Base-by-base conservation (phyloP, 2,797 vertebrate species). In the Enteromius paludinosus region DNA sequence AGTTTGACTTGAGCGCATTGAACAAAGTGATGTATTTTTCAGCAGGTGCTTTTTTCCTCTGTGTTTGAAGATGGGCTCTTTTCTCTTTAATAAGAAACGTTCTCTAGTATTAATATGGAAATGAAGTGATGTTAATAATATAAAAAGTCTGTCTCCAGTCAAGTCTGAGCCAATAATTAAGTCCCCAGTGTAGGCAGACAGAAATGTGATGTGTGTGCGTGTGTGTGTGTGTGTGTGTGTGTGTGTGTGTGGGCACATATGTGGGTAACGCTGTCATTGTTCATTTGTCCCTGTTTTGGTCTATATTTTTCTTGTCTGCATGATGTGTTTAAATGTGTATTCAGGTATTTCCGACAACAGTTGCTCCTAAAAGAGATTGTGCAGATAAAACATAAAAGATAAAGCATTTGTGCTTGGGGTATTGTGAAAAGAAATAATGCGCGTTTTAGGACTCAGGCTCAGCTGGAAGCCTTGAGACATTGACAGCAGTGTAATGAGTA, bases 131-230 rank as follows among this genome's bases (percentile, higher is more conserved):
- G 90, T 90, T 92, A 93, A 94, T 92, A 92, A 89, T 92, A 91
- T 91, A 90, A 90, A 88, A 82, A 87, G 85, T 91, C 89, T 81
- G 79, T 78, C 84, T 85, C 84, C 87, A 87, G 88, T 83, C 91
- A 90, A 81, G 83, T 83, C 90, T 90, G 85, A 89, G 85, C 90
- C 92, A 91, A 93, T 93, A 93, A 94, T 94, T 93, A 92, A 88
- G 90, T 93, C 93, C 92, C 92, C 75, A 68, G 91, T 90, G 93
- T 89, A 78, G 62, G 81, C 81, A 82, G 81, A 75, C 43, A 66
- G 52, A 43, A 20, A 56, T 70, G 45, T 72, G 28, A 25, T n/a
- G n/a, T n/a, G n/a, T n/a, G n/a, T n/a, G n/a, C n/a, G n/a, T n/a
- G n/a, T n/a, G n/a, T n/a, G n/a, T n/a, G n/a, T n/a, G n/a, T n/a